These are phyloP conservation scores for Triplophysa yarkandensis DNA, from an alignment of 2,797 vertebrate genomes.

Conservation along the genomic window DNA sequence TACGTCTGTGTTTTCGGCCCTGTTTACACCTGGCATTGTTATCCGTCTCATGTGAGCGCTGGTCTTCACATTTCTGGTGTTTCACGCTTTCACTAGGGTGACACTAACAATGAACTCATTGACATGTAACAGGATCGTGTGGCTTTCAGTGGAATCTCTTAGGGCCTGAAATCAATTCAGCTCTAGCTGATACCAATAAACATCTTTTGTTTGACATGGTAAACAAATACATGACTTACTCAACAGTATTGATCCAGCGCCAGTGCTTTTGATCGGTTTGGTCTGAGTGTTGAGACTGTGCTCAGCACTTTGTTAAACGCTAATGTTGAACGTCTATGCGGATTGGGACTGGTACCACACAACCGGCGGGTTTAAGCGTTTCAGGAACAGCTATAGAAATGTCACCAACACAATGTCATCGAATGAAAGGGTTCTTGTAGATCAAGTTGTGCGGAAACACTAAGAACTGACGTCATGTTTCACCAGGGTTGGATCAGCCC, in stretches of 20 bases:
- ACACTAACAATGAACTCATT: conserved; percentile 20
- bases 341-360: neutral
- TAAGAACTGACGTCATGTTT: conserved; percentile 64
- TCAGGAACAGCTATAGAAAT: neutral
- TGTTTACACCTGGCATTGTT: neutral
- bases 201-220: conserved; percentile 32
- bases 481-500: conserved; percentile 53
- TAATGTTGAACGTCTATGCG: neutral
- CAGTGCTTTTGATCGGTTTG: neutral
- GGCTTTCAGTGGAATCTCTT: conserved; percentile 41
- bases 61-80: neutral
- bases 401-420: too few relatives aligned
- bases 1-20: neutral
- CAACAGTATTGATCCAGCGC: conserved; percentile 14
- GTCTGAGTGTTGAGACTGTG: neutral
- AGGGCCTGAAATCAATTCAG: conserved; percentile 46
- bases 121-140: conserved; percentile 49
- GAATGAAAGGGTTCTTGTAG: conserved; percentile 2
- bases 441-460: conserved; percentile 46
- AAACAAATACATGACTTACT: conserved; percentile 39
- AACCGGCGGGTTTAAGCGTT: neutral
- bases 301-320: neutral
- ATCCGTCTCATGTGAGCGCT: neutral
- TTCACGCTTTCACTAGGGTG: conserved; percentile 19
- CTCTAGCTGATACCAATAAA: conserved; percentile 37